Evolutionary conservation across 2,888 invertebrate species (phyloP).

Genomic region (Ommatoiulus sabulosus): DNA sequence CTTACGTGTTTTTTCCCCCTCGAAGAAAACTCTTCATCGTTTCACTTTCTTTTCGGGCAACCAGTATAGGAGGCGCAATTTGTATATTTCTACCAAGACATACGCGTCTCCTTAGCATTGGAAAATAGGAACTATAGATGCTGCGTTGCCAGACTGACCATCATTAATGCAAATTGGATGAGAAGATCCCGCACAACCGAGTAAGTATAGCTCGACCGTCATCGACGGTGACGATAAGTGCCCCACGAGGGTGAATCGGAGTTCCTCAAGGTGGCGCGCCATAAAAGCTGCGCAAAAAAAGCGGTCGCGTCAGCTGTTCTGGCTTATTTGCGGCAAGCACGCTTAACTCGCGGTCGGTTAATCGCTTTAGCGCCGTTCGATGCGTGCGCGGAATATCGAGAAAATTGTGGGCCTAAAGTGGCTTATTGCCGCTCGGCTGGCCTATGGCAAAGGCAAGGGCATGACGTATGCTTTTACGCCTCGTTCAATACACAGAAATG

Average conservation of each 20-base stretch:
- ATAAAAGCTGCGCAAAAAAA: not conserved
- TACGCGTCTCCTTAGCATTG: no score
- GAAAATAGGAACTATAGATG: no score
- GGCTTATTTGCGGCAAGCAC: constrained; percentile 21
- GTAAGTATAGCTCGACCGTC: no score
- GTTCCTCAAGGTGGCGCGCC: not conserved
- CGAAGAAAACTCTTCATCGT: no score
- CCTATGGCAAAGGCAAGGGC: not conserved
- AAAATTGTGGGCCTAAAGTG: not conserved
- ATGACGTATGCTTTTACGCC: constrained; percentile 13
- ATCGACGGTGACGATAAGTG: no score
- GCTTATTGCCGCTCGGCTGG: constrained; percentile 15
- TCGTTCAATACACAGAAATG: not conserved
- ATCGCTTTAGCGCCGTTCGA: constrained; percentile 28
- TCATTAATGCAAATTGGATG: no score
- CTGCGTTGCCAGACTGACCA: no score
- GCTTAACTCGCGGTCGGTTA: not conserved
- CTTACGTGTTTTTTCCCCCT: no score
- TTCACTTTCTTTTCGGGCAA: no score
- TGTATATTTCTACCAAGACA: no score
- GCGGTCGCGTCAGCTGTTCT: constrained; percentile 8
- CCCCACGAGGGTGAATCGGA: not conserved
- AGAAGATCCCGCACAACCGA: no score
- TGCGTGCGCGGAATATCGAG: constrained; percentile 4
- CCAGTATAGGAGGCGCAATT: no score